Conservation (phyloP, 2,113 vertebrate genomes). For the Nyctibius bracteatus region DNA sequence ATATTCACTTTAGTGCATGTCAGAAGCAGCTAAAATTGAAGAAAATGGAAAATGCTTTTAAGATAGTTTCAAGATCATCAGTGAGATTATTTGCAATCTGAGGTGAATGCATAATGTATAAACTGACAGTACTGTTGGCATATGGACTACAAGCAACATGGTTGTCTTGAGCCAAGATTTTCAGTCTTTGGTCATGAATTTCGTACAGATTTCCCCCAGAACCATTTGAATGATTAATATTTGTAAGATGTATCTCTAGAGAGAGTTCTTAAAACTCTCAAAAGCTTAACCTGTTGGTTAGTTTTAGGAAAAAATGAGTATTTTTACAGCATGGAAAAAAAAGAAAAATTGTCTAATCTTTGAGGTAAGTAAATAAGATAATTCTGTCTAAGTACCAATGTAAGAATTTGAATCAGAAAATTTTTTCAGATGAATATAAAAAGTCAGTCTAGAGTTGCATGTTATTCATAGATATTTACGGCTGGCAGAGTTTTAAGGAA, state of each 20-base stretch:
- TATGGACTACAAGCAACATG: background rate
- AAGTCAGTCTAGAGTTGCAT: background rate
- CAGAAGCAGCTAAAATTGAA: background rate
- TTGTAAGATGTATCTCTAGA: background rate
- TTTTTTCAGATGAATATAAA: background rate
- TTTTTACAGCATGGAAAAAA: background rate
- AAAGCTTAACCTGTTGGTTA: background rate
- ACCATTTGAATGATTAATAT: background rate
- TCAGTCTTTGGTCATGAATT: background rate
- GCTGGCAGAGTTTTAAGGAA: background rate
- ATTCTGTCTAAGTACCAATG: background rate
- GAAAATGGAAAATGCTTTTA: background rate
- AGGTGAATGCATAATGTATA: background rate
- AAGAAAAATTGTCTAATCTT: background rate
- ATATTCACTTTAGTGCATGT: background rate
- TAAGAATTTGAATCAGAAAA: background rate
- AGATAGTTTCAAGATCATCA: background rate
- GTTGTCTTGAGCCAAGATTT: background rate
- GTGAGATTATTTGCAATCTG: background rate
- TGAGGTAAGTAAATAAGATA: background rate
- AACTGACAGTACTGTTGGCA: background rate
- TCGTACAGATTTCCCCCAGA: background rate
- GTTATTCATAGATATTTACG: background rate
- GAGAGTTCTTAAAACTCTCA: background rate
- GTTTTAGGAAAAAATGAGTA: background rate